phyloP scores from a whole-genome alignment of 2,113 vertebrate genomes.

The Pollachius pollachius region DNA sequence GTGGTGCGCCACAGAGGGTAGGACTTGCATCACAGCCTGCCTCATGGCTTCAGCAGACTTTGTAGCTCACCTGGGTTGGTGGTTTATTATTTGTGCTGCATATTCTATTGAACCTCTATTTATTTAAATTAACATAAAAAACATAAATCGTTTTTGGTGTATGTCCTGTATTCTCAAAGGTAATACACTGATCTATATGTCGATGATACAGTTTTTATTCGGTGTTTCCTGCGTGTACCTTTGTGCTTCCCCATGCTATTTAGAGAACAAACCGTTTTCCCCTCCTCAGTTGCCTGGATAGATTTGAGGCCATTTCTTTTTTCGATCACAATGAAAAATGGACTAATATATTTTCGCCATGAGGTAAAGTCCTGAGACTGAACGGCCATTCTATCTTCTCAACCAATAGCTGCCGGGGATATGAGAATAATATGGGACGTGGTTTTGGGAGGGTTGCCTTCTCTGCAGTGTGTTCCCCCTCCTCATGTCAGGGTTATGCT shows the following conservation, averaged over 20 bases:
- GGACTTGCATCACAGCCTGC: neutral
- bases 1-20: neutral
- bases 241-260: too few relatives aligned
- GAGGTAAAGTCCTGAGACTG: constrained; percentile 11
- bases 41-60: constrained; percentile 13
- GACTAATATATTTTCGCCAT: neutral
- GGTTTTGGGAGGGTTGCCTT: constrained; percentile 27
- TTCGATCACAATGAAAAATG: constrained; percentile 3
- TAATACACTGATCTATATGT: too few relatives aligned
- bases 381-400: constrained; percentile 12
- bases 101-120: too few relatives aligned
- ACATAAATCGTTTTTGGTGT: too few relatives aligned
- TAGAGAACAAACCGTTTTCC: too few relatives aligned
- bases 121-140: too few relatives aligned
- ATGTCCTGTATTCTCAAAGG: too few relatives aligned
- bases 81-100: constrained; percentile 2
- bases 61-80: constrained; percentile 2
- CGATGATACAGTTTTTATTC: too few relatives aligned
- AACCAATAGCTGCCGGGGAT: constrained; percentile 29
- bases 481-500: constrained; percentile 30
- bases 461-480: constrained; percentile 40
- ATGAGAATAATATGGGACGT: constrained; percentile 19
- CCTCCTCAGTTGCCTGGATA: neutral
- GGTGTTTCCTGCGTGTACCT: too few relatives aligned
- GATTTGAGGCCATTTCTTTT: neutral